phyloP scores from a whole-genome alignment of 2,797 vertebrate genomes.

The Odontamblyopus lacepedii region DNA sequence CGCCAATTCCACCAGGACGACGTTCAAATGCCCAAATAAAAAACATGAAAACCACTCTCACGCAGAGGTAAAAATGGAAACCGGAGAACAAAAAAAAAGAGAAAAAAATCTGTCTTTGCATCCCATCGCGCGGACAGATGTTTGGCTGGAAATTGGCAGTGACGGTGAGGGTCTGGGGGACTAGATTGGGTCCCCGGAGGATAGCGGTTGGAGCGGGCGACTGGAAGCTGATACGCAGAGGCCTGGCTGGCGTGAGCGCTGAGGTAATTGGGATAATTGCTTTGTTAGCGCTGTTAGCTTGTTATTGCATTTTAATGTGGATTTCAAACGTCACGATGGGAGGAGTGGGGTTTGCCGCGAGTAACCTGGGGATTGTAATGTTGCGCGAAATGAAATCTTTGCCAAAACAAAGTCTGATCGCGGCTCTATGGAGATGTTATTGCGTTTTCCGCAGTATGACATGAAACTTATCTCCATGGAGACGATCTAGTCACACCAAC shows the following conservation, averaged over 20 bases:
- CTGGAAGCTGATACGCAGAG: slow-evolving; percentile 44
- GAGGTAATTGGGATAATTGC: slow-evolving; percentile 74
- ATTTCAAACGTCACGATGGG: slow-evolving; percentile 48
- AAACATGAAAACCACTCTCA: slow-evolving; percentile 20
- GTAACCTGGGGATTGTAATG: slow-evolving; percentile 1
- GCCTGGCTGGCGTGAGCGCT: slow-evolving; percentile 56
- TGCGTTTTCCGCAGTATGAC: no score
- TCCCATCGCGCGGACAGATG: slow-evolving; percentile 57
- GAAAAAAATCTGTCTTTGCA: slow-evolving; percentile 2
- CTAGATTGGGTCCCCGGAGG: slow-evolving; percentile 53
- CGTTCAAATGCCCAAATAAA: slow-evolving; percentile 63
- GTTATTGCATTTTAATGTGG: slow-evolving; percentile 69
- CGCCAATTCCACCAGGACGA: slow-evolving; percentile 72
- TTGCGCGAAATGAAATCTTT: not conserved
- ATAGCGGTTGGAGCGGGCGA: slow-evolving; percentile 32
- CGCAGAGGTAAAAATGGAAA: slow-evolving; percentile 34
- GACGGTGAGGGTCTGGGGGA: slow-evolving; percentile 31
- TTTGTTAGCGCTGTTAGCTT: slow-evolving; percentile 56
- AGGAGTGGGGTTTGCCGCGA: slow-evolving; percentile 9
- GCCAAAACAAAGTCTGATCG: not conserved
- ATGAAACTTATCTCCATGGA: no score
- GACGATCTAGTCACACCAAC: no score
- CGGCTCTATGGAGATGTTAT: no score
- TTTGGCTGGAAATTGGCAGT: slow-evolving; percentile 44
- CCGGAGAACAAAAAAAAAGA: slow-evolving; percentile 4